phyloP scores from a whole-genome alignment of 2,797 vertebrate genomes.

The Labeo calbasu region DNA sequence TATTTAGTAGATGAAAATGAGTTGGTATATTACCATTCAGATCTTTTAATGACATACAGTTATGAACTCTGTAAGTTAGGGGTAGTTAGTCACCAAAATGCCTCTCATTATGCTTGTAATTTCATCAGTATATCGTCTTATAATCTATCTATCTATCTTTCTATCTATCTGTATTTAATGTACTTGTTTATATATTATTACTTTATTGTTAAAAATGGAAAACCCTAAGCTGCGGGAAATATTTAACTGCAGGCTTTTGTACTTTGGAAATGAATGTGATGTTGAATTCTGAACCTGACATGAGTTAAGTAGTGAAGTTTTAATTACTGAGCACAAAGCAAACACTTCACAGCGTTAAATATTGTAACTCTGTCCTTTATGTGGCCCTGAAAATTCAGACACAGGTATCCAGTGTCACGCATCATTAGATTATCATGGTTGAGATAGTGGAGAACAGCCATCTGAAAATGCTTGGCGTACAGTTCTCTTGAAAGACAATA shows the following conservation, averaged over 20 bases:
- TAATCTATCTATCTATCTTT: background rate
- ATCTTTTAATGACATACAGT: slow-evolving; percentile 4
- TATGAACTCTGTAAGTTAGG: slow-evolving; percentile 12
- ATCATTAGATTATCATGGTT: slow-evolving; percentile 51
- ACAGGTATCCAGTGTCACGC: slow-evolving; percentile 53
- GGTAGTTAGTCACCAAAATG: background rate
- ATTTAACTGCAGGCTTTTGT: background rate
- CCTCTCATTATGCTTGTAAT: background rate
- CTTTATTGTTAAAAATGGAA: background rate
- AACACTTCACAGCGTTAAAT: slow-evolving; percentile 1
- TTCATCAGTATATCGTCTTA: background rate
- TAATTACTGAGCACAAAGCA: slow-evolving; percentile 20
- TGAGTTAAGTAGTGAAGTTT: slow-evolving; percentile 6
- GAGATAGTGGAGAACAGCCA: slow-evolving; percentile 37
- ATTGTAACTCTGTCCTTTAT: slow-evolving; percentile 45
- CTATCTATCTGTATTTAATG: background rate
- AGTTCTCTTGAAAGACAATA: slow-evolving; percentile 57
- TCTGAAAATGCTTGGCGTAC: slow-evolving; percentile 49
- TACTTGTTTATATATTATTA: background rate
- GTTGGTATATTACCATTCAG: background rate
- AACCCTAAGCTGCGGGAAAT: background rate
- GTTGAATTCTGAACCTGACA: background rate
- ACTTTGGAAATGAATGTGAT: background rate
- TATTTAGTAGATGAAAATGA: slow-evolving; percentile 3
- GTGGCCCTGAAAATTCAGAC: slow-evolving; percentile 42